Evolutionary conservation across 2,888 invertebrate genomes (phyloP).

Genomic region (Stegophylla sp.): DNA sequence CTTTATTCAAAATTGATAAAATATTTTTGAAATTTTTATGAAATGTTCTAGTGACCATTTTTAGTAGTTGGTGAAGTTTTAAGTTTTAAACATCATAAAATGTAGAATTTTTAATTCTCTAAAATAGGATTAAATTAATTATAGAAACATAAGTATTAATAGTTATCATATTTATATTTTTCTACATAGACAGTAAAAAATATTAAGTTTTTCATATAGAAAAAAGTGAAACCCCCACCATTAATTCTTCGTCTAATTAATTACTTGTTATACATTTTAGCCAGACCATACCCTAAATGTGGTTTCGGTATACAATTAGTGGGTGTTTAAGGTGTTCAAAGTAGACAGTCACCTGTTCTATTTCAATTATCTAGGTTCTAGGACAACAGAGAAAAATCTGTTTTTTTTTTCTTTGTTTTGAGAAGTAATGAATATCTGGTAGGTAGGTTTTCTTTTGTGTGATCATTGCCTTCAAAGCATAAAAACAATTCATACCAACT

Average conservation of each 20-base stretch:
- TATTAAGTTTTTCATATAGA: too few relatives aligned
- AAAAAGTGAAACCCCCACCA: background rate
- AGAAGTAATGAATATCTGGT: background rate
- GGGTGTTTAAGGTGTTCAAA: background rate
- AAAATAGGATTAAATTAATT: too few relatives aligned
- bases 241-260: background rate
- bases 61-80: too few relatives aligned
- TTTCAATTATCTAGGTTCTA: background rate
- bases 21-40: too few relatives aligned
- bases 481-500: slow-evolving; percentile 11
- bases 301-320: background rate
- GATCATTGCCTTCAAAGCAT: background rate
- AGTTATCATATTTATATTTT: too few relatives aligned
- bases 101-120: too few relatives aligned
- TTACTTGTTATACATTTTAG: background rate
- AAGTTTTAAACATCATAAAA: too few relatives aligned
- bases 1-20: too few relatives aligned
- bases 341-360: background rate
- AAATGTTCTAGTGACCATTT: too few relatives aligned
- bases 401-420: background rate
- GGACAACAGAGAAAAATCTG: slow-evolving; percentile 6
- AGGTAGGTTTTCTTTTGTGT: background rate
- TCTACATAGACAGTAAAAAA: too few relatives aligned
- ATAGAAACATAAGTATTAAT: too few relatives aligned
- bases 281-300: background rate